phyloP scores from a whole-genome alignment of 2,888 invertebrate genomes.

The Phyto melanocephala region DNA sequence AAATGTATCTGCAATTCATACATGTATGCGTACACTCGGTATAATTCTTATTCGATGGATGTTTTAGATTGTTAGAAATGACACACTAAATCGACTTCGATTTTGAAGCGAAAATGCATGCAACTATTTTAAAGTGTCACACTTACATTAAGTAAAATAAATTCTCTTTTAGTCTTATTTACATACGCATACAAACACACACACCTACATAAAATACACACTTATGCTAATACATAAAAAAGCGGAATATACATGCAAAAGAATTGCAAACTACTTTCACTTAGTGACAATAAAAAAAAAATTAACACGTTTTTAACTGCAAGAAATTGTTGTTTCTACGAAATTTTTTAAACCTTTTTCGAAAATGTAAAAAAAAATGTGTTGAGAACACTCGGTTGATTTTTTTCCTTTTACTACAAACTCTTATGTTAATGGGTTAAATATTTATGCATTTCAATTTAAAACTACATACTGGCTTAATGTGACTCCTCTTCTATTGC shows the following conservation, averaged over 20 bases:
- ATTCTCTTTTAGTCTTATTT: constrained; percentile 3
- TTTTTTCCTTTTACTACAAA: neutral
- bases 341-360: neutral
- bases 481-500: constrained; percentile 19
- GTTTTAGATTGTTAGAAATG: constrained; percentile 42
- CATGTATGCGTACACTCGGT: neutral
- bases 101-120: constrained; percentile 54
- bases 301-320: neutral
- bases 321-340: no score
- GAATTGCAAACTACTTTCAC: neutral
- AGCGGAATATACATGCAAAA: neutral
- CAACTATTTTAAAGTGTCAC: constrained; percentile 59
- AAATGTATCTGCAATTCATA: neutral
- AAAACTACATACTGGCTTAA: constrained; percentile 28
- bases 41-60: neutral
- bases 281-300: constrained; percentile 17
- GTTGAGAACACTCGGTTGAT: neutral
- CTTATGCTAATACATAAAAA: neutral
- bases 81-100: constrained; percentile 54
- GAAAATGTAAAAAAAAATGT: neutral
- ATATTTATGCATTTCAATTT: constrained; percentile 59
- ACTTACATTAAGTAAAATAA: constrained; percentile 44
- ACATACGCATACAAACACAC: neutral
- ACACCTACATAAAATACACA: neutral
- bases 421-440: constrained; percentile 8